Evolutionary conservation across 1,140 invertebrate species (phyloP).

Genomic region (Elymnias hypermnestra): DNA sequence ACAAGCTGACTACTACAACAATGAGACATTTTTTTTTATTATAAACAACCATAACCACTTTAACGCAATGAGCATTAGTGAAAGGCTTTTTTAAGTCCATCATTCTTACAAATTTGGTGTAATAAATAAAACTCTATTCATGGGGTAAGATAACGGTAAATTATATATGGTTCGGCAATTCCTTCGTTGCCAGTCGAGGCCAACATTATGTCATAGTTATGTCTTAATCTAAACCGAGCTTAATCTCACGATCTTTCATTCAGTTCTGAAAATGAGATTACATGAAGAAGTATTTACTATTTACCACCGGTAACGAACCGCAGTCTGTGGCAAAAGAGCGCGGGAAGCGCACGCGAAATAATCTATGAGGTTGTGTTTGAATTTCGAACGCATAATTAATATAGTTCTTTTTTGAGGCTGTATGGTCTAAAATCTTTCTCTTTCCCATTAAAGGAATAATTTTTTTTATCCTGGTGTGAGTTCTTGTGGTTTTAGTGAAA

Average conservation of each 20-base stretch:
- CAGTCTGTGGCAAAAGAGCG: slow-evolving; percentile 9
- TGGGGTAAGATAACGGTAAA: no score
- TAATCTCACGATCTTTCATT: slow-evolving; percentile 5
- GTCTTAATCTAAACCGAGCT: slow-evolving; percentile 3
- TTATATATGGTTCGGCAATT: not conserved
- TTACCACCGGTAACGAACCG: not conserved
- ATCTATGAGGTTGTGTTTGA: not conserved
- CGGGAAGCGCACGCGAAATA: slow-evolving; percentile 1
- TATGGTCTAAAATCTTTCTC: no score
- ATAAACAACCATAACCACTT: no score
- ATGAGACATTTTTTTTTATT: no score
- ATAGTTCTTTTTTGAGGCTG: no score
- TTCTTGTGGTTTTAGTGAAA: not conserved
- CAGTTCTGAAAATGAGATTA: slow-evolving; percentile 5
- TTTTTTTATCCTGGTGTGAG: not conserved
- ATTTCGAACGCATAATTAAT: not conserved
- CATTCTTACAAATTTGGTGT: no score
- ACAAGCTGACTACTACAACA: no score
- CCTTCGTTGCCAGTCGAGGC: not conserved
- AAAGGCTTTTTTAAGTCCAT: no score
- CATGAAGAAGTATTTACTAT: slow-evolving; percentile 7
- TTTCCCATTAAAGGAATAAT: no score
- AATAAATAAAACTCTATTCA: no score
- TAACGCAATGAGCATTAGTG: no score
- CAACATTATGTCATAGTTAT: slow-evolving; percentile 1